Percentiles rank a stretch among this genome's conserved stretches.
phyloP scores from a whole-genome alignment of 2,797 vertebrate species.

The Danionella dracula region DNA sequence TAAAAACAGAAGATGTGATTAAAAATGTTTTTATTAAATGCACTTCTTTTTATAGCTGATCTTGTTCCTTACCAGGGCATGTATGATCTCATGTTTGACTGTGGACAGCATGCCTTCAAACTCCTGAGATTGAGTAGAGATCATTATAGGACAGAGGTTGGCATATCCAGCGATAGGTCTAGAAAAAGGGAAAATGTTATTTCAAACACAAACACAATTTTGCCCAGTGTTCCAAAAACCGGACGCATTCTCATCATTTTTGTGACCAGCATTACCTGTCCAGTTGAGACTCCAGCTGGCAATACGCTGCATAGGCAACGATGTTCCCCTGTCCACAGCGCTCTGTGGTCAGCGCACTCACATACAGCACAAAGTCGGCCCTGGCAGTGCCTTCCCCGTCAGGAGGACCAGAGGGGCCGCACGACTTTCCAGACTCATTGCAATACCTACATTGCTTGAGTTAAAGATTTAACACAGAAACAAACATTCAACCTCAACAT shows the following conservation, averaged over 20 bases:
- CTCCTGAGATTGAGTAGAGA: conserved; percentile 90
- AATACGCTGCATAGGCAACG: conserved; percentile 94
- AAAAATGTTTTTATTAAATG: too few species aligned
- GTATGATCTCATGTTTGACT: conserved; percentile 96
- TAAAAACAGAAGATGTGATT: conserved; percentile 14
- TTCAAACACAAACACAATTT: neutral
- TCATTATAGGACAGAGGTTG: conserved; percentile 95
- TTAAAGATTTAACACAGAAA: neutral
- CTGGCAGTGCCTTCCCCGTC: conserved; percentile 81
- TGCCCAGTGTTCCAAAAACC: neutral
- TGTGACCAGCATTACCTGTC: conserved; percentile 76
- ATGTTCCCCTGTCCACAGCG: conserved; percentile 93
- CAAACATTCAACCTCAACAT: too few species aligned
- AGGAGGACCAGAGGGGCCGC: conserved; percentile 68
- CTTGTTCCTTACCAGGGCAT: conserved; percentile 80
- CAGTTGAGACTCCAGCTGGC: conserved; percentile 91
- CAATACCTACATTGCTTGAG: conserved; percentile 87
- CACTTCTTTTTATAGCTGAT: too few species aligned
- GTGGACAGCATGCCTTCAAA: conserved; percentile 94
- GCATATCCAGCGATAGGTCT: conserved; percentile 96
- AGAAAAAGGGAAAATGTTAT: conserved; percentile 32
- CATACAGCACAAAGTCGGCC: conserved; percentile 89
- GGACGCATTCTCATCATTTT: too few species aligned
- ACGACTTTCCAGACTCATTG: conserved; percentile 75
- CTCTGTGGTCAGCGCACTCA: conserved; percentile 88